These are phyloP conservation scores for Ictalurus furcatus DNA, from an alignment of 2,113 vertebrate genomes.

Conservation along the genomic window DNA sequence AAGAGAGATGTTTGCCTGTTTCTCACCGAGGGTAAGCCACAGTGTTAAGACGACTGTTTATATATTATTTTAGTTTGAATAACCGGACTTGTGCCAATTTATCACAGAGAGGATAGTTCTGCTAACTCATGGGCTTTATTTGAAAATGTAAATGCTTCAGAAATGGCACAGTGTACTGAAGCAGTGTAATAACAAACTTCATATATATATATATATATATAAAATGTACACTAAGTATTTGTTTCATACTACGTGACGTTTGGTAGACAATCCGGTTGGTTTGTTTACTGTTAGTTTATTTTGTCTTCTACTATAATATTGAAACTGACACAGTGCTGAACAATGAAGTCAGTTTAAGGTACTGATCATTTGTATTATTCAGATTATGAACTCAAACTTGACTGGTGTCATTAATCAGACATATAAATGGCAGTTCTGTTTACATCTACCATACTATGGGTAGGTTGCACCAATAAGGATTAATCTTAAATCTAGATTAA, in stretches of 20 bases:
- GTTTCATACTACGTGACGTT: not conserved
- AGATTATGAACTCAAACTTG: not conserved
- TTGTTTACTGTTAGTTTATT: not conserved
- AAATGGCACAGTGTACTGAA: not conserved
- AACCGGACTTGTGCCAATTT: slow-evolving; percentile 8
- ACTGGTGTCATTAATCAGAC: not conserved
- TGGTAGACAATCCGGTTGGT: not conserved
- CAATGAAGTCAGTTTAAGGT: not conserved
- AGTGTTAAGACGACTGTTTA: not conserved
- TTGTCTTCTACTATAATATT: not conserved
- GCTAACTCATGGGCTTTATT: not conserved
- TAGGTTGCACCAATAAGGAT: too few relatives aligned
- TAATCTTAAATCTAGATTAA: too few relatives aligned
- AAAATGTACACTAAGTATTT: not conserved
- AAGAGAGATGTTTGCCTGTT: not conserved
- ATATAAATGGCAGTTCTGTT: not conserved
- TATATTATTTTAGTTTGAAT: not conserved
- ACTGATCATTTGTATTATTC: not conserved
- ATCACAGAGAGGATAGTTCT: not conserved
- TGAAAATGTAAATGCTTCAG: not conserved
- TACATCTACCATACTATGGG: not conserved
- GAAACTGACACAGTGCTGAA: not conserved
- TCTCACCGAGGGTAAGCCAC: not conserved
- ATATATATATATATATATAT: too few relatives aligned
- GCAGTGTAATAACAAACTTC: not conserved